A percentile compares a stretch with the other conserved stretches of the same genome.
phyloP scores from a whole-genome alignment of 2,888 invertebrate genomes.

The Agriopis marginaria region DNA sequence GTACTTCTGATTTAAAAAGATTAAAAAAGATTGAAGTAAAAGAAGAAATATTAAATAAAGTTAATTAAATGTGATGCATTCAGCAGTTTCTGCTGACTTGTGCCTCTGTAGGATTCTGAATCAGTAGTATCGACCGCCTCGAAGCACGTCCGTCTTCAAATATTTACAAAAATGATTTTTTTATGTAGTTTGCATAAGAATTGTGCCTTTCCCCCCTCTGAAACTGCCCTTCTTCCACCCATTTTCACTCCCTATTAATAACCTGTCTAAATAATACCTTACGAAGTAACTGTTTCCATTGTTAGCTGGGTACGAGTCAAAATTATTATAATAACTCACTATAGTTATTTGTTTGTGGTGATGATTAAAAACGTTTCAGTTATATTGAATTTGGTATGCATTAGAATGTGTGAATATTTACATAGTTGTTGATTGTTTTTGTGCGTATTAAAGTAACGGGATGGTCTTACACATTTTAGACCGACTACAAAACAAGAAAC shows the following conservation, averaged over 20 bases:
- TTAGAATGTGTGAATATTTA: background rate
- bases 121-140: constrained; percentile 52
- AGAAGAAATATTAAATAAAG: no score
- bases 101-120: constrained; percentile 4
- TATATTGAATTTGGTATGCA: constrained; percentile 15
- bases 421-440: background rate
- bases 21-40: no score
- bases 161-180: constrained; percentile 70
- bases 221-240: constrained; percentile 48
- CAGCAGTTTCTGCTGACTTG: background rate
- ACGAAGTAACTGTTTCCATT: constrained; percentile 20
- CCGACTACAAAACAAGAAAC: no score
- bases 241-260: constrained; percentile 59
- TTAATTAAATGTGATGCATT: background rate
- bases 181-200: constrained; percentile 70
- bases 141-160: constrained; percentile 49
- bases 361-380: constrained; percentile 23
- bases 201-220: constrained; percentile 55
- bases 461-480: background rate
- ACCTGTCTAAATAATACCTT: constrained; percentile 68
- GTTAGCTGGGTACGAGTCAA: constrained; percentile 25
- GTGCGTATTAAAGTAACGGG: background rate
- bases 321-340: constrained; percentile 31
- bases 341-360: constrained; percentile 17
- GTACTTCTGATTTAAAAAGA: no score